phyloP scores from a whole-genome alignment of 2,797 vertebrate species.

The Calcarius lapponicus region DNA sequence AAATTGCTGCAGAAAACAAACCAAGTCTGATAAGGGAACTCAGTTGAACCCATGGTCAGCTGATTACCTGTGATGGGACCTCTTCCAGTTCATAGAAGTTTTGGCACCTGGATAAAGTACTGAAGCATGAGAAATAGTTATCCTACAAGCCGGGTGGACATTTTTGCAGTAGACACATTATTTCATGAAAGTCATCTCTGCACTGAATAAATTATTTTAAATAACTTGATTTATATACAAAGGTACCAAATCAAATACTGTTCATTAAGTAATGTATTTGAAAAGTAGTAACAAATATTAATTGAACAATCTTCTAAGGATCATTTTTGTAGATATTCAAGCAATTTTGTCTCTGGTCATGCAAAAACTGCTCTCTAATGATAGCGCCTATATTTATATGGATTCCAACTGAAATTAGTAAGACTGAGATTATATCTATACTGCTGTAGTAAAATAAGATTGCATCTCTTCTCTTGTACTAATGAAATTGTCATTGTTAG shows the following conservation, averaged over 20 bases:
- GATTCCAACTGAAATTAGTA: not conserved
- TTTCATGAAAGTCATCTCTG: not conserved
- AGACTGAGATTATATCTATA: not conserved
- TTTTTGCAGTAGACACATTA: not conserved
- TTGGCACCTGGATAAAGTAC: not conserved
- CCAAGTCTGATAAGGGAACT: not conserved
- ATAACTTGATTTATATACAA: not conserved
- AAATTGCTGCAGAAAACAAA: conserved; percentile 14
- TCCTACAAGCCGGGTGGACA: not conserved
- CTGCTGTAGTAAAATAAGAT: not conserved
- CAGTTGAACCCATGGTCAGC: not conserved
- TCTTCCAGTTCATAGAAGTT: not conserved
- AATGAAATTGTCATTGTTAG: not conserved
- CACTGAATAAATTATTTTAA: not conserved
- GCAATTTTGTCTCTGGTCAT: not conserved
- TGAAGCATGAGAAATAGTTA: not conserved
- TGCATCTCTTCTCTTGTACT: not conserved
- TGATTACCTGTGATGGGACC: not conserved
- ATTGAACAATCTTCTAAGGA: not conserved
- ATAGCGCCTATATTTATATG: not conserved
- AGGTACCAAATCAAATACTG: not conserved
- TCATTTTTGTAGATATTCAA: not conserved
- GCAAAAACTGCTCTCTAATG: not conserved
- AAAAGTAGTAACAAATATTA: not conserved
- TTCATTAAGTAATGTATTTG: not conserved